Percentiles rank a stretch among this genome's conserved stretches.
Conservation (phyloP, 2,113 vertebrate species). For the Xiphophorus maculatus region DNA sequence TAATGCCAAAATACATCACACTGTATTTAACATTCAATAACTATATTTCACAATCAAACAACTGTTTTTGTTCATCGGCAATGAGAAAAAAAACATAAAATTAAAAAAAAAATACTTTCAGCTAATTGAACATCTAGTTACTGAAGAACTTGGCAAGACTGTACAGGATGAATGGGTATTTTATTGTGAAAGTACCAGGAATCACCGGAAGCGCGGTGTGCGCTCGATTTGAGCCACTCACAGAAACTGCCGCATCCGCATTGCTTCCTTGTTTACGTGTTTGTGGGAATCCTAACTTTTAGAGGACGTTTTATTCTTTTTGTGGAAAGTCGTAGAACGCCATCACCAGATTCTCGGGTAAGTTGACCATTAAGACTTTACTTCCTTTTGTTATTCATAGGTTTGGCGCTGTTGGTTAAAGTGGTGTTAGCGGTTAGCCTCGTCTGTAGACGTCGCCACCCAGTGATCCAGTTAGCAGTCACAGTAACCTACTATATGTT, state of each 20-base stretch:
- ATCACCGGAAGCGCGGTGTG: conserved; percentile 25
- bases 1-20: too few species aligned
- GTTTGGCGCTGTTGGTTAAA: background rate
- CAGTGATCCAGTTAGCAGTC: background rate
- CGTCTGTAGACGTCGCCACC: conserved; percentile 16
- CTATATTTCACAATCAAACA: too few species aligned
- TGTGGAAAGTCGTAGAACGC: background rate
- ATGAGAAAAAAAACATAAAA: too few species aligned
- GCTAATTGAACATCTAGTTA: too few species aligned
- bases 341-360: conserved; percentile 1
- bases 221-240: background rate
- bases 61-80: too few species aligned
- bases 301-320: background rate
- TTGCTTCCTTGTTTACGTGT: conserved; percentile 69
- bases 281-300: conserved; percentile 18
- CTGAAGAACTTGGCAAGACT: background rate
- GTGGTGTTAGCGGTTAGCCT: conserved; percentile 26
- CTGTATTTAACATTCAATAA: too few species aligned
- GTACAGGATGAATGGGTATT: background rate
- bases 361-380: conserved; percentile 18
- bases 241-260: conserved; percentile 59
- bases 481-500: background rate
- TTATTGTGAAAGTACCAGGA: conserved; percentile 37
- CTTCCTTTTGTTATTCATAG: background rate
- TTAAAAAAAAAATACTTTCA: too few species aligned